Percentiles rank a stretch among this genome's conserved stretches.
Conservation (phyloP, 2,113 vertebrate species). For the Emydocephalus ijimae region DNA sequence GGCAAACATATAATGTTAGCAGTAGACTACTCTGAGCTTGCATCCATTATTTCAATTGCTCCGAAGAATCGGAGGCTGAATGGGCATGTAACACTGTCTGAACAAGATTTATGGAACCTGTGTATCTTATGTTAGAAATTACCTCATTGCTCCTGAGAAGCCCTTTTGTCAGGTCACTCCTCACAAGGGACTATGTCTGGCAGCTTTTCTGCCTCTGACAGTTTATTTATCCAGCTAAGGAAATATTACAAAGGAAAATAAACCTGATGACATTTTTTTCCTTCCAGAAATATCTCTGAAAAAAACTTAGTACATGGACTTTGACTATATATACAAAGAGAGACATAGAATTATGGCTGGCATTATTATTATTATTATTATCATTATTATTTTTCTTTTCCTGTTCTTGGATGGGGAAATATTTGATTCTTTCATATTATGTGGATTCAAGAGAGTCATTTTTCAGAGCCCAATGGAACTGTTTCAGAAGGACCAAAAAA, state of each 20-base stretch:
- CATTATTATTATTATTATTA: not conserved
- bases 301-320: not conserved
- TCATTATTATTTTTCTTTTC: not conserved
- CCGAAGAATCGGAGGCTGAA: not conserved
- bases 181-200: not conserved
- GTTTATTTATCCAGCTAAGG: not conserved
- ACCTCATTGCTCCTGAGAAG: not conserved
- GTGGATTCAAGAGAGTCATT: not conserved
- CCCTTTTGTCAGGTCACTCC: slow-evolving; percentile 6
- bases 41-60: not conserved
- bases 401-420: not conserved
- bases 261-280: not conserved
- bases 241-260: not conserved
- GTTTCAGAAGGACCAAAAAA: not conserved
- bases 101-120: not conserved
- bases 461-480: not conserved
- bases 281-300: not conserved
- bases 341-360: accelerated
- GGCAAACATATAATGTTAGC: not conserved
- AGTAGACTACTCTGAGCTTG: not conserved
- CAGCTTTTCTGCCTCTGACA: not conserved
- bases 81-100: not conserved
- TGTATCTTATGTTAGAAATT: not conserved
- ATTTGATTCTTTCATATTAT: not conserved
- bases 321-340: not conserved